Base-by-base conservation (phyloP, 1,140 invertebrate species). In the Teleopsis dalmanni region DNA sequence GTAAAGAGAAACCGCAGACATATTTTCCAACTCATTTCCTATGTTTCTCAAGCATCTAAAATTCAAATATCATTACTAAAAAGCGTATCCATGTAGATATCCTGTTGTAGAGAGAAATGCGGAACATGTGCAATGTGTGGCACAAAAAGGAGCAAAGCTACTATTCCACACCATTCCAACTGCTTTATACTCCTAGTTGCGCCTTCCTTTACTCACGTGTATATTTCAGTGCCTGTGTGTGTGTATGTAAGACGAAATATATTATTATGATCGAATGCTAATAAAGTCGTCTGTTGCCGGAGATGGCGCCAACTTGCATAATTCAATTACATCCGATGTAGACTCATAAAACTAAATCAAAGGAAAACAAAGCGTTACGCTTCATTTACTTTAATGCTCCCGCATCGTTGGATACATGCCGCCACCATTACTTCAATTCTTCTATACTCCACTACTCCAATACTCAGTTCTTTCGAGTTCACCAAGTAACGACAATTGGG, bases 321-420 rank as follows among this genome's bases (percentile, higher is more conserved):
- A 67, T 67, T 67, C 64, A 67, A 67, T 66, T 67, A 67, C 64
- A 66, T 66, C 64, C 64, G 64, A 64, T 64, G 63, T 57, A 66
- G 64, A 66, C 63, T 58, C 63, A 64, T 67, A 66, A 67, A 67
- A 66, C 64, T 66, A 66, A 67, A 67, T 67, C 64, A 66, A 67
- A 67, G 59, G 57, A 67, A 66, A 66, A 66, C 63, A 67, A 66
- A 66, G 64, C 60, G 64, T 60, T 56, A 64, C 58, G 58, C 64
- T 67, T 66, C 63, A 67, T 67, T 67, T 66, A 64, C 56, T 58
- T 50, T 50, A 43, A 50, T 50, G 48, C 48, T 42, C 34, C 41
- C 48, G 41, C 48, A 50, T 43, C 22, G 48, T 34, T 9, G 38
- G 19, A 22, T 29, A 46, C 31, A 31, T 35, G 33, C 29, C 44